Base-by-base conservation (phyloP, 2,797 vertebrate genomes). In the Nothura maculosa region DNA sequence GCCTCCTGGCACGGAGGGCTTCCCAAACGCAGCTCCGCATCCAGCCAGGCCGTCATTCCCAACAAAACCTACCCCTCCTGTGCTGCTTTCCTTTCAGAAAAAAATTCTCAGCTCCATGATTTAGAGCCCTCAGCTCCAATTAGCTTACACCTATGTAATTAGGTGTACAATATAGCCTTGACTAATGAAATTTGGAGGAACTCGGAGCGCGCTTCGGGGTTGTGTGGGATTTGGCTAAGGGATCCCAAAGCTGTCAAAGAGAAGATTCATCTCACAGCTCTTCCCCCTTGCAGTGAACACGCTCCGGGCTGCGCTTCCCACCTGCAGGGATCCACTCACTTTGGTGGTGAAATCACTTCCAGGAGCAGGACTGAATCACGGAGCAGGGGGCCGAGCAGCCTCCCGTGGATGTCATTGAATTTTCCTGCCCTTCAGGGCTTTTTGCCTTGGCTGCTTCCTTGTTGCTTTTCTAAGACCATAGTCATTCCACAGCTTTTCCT, bases 301-400 rank as follows among this genome's bases (percentile, higher is more conserved):
- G 3, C 79, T 70, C 68, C 70, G 42, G 50, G 60, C 68, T 5
- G 52, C 45, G 6, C 83, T 88, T 87, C 91, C 48, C 84, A 91
- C 91, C 76, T 43, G 89, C 86, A 90, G 91, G 83, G 42, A 87
- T 91, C 86, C 73, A 57, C 74, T 88, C 1, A 0, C 85, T 90
- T 81, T 69, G 4, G 13, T 25, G 63, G 40, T 89, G 74, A 74
- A 92, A 93, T 93, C 40, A 42, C 68, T 91, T 95, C 94, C 88
- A 96, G 83, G 93, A 92, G 89, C 81, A 91, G 40, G 55, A 45
- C 64, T 96, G 94, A 88, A 94, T 94, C 90, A 91, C 6, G 77
- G 57, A 0, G 45, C 55, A 57, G 86, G 87, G 76, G 67, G 47
- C 75, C 80, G 91, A 81, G 89, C 22, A 66, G 48, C 60, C 64